Conservation (phyloP, 2,888 invertebrate species). For the Athalia circularis region DNA sequence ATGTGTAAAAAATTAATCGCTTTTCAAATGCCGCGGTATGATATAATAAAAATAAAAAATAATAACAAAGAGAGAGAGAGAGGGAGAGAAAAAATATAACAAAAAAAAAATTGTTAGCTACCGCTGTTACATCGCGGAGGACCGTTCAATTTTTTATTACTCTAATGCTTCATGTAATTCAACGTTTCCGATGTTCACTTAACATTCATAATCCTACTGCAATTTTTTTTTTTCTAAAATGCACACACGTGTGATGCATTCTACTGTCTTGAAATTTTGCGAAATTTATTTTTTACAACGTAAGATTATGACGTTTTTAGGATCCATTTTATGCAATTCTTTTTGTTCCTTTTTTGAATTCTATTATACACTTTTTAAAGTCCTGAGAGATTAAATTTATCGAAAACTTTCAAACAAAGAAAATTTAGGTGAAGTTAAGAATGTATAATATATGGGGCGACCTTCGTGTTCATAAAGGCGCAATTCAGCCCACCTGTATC, state of each 20-base stretch:
- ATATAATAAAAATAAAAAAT: too few species aligned
- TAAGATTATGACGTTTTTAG: too few species aligned
- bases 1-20: slow-evolving; percentile 27
- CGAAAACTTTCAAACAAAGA: slow-evolving; percentile 1
- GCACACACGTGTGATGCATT: not conserved
- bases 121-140: not conserved
- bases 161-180: slow-evolving; percentile 30
- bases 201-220: not conserved
- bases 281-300: too few species aligned
- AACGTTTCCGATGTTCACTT: slow-evolving; percentile 35
- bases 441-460: not conserved
- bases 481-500: slow-evolving; percentile 33
- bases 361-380: not conserved
- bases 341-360: not conserved
- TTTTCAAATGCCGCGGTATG: slow-evolving; percentile 10
- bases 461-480: slow-evolving; percentile 24
- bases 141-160: slow-evolving; percentile 22
- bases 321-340: too few species aligned
- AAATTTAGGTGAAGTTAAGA: not conserved
- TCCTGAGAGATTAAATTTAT: not conserved
- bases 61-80: too few species aligned
- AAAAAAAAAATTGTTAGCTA: slow-evolving; percentile 20
- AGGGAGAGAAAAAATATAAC: not conserved
- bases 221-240: not conserved
- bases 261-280: too few species aligned